Percentiles rank a stretch among this genome's conserved stretches.
These are phyloP conservation scores for Clinocottus analis DNA, from an alignment of 2,113 vertebrate genomes.

Conservation along the genomic window DNA sequence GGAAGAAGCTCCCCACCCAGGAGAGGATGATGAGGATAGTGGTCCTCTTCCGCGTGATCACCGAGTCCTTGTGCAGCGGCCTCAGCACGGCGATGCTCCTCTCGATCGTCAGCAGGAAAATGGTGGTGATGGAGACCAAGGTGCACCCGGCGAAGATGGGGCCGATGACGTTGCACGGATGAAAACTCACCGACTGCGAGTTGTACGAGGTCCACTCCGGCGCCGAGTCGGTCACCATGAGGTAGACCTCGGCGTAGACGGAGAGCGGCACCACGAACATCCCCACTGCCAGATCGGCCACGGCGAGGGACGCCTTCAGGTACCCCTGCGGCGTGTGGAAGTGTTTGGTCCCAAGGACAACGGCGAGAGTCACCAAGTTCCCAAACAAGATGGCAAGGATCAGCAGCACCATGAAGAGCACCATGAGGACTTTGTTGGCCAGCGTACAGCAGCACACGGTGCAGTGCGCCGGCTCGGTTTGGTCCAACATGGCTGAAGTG, in stretches of 20 bases:
- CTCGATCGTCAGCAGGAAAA: constrained; percentile 83
- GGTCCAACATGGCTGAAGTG: constrained; percentile 61
- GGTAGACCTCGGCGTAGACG: constrained; percentile 81
- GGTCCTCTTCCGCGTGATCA: constrained; percentile 83
- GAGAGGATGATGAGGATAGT: constrained; percentile 78
- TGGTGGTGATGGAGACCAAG: constrained; percentile 85
- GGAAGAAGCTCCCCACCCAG: constrained; percentile 83
- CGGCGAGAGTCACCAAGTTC: constrained; percentile 82
- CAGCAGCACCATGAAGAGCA: constrained; percentile 83
- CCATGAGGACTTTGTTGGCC: constrained; percentile 76
- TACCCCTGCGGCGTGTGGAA: constrained; percentile 85
- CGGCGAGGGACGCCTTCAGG: constrained; percentile 84
- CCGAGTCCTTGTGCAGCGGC: constrained; percentile 82
- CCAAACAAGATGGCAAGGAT: constrained; percentile 81
- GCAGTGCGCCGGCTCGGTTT: constrained; percentile 68
- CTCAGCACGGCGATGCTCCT: constrained; percentile 83
- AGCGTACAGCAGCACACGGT: constrained; percentile 82
- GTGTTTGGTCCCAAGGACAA: constrained; percentile 80
- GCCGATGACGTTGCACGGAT: constrained; percentile 82
- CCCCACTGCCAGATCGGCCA: constrained; percentile 84
- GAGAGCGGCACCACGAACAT: constrained; percentile 84
- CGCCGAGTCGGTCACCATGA: constrained; percentile 69
- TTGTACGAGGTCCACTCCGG: constrained; percentile 74
- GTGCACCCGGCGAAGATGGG: constrained; percentile 86
- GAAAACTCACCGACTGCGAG: constrained; percentile 75